A percentile compares a stretch with the other conserved stretches of the same genome.
Conservation (phyloP, 2,797 vertebrate species). For the Coregonus sp. region DNA sequence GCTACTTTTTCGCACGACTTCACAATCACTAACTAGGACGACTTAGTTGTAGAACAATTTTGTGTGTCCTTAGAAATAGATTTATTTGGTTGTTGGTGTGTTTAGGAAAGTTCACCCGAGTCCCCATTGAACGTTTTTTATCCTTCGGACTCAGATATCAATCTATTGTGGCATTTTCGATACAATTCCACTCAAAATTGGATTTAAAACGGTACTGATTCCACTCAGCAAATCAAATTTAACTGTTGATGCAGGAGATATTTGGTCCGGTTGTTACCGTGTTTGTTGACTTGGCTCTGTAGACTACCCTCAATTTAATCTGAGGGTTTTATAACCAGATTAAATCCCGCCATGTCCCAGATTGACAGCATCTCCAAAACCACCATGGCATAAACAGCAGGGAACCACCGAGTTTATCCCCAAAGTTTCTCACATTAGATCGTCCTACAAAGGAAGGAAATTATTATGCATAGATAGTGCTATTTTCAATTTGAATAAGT, state of each 20-base stretch:
- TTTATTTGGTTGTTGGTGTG: not conserved
- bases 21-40: constrained; percentile 41
- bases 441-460: not conserved
- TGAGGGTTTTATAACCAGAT: constrained; percentile 66
- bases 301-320: constrained; percentile 71
- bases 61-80: constrained; percentile 2
- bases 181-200: not conserved
- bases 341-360: constrained; percentile 78
- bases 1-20: constrained; percentile 44
- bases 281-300: constrained; percentile 58
- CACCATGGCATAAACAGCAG: constrained; percentile 43
- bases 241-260: not conserved
- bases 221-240: constrained; percentile 4
- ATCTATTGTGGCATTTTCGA: not conserved
- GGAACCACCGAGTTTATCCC: constrained; percentile 14
- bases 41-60: constrained; percentile 32
- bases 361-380: constrained; percentile 69
- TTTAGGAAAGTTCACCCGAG: not conserved
- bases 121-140: not conserved
- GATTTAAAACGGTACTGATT: constrained; percentile 1
- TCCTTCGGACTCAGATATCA: not conserved
- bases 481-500: constrained; percentile 1
- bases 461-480: not conserved
- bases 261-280: constrained; percentile 33
- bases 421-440: not conserved